Evolutionary conservation across 1,140 invertebrate genomes (phyloP).

Genomic region (Physella acuta): DNA sequence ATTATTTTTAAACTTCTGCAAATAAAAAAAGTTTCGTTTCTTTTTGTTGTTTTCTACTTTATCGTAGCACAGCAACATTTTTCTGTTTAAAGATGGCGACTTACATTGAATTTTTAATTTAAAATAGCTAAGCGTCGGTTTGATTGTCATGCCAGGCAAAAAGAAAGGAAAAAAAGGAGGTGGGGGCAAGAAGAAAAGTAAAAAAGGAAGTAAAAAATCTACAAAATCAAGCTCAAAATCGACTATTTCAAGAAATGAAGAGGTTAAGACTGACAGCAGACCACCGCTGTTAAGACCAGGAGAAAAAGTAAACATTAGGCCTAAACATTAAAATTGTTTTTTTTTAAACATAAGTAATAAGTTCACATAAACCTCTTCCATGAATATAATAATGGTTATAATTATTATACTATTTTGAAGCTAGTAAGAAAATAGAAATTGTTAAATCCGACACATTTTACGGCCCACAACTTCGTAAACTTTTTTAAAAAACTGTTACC

Average conservation of each 20-base stretch:
- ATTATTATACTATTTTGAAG: neutral
- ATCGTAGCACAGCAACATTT: neutral
- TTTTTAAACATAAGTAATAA: neutral
- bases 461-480: neutral
- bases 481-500: neutral
- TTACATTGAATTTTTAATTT: neutral
- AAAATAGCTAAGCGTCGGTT: neutral
- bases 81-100: slow-evolving; percentile 18
- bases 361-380: neutral
- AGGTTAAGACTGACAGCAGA: slow-evolving; percentile 13
- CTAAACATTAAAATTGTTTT: neutral
- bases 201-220: slow-evolving; percentile 36
- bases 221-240: slow-evolving; percentile 32
- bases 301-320: slow-evolving; percentile 48
- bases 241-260: slow-evolving; percentile 36
- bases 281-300: slow-evolving; percentile 44
- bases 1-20: too few species aligned
- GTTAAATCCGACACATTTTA: neutral
- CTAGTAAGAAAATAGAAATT: neutral
- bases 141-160: slow-evolving; percentile 38
- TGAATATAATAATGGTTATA: neutral
- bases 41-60: too few species aligned
- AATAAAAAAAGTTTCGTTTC: too few species aligned
- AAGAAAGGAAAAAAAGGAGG: slow-evolving; percentile 38
- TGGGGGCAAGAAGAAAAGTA: slow-evolving; percentile 38